phyloP scores from a whole-genome alignment of 2,888 invertebrate genomes.

The Stenichneumon culpator region DNA sequence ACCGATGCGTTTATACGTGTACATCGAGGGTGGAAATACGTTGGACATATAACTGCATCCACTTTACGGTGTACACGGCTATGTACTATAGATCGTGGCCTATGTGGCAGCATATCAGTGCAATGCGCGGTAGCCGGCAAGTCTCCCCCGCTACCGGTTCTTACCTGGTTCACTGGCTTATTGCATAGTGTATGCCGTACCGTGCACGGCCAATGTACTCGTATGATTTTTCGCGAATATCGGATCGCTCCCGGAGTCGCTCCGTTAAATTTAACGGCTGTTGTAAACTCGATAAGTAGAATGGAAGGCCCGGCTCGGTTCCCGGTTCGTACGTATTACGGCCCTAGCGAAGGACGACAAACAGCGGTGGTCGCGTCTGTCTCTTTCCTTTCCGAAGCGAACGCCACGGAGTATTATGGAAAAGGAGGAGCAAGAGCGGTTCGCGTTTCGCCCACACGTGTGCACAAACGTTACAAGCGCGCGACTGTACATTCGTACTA shows the following conservation, averaged over 20 bases:
- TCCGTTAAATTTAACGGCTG: slow-evolving; percentile 73
- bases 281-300: slow-evolving; percentile 73
- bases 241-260: slow-evolving; percentile 62
- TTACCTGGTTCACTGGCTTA: slow-evolving; percentile 6
- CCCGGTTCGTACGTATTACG: slow-evolving; percentile 58
- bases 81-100: neutral
- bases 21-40: slow-evolving; percentile 38
- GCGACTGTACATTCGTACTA: slow-evolving; percentile 30
- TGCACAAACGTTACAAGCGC: slow-evolving; percentile 6
- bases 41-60: slow-evolving; percentile 39
- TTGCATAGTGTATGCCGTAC: neutral
- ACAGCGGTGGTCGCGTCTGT: slow-evolving; percentile 26
- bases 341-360: slow-evolving; percentile 37
- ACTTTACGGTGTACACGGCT: slow-evolving; percentile 8
- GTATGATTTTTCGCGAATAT: slow-evolving; percentile 60
- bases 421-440: slow-evolving; percentile 35
- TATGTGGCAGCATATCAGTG: slow-evolving; percentile 35
- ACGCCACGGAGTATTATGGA: neutral
- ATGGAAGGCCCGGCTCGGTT: slow-evolving; percentile 56
- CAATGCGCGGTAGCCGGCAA: slow-evolving; percentile 21
- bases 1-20: slow-evolving; percentile 60
- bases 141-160: slow-evolving; percentile 56
- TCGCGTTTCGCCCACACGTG: slow-evolving; percentile 53
- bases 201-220: slow-evolving; percentile 31
- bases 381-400: slow-evolving; percentile 13